Conservation (phyloP, 1,140 invertebrate species). For the Zelostemma sp. region DNA sequence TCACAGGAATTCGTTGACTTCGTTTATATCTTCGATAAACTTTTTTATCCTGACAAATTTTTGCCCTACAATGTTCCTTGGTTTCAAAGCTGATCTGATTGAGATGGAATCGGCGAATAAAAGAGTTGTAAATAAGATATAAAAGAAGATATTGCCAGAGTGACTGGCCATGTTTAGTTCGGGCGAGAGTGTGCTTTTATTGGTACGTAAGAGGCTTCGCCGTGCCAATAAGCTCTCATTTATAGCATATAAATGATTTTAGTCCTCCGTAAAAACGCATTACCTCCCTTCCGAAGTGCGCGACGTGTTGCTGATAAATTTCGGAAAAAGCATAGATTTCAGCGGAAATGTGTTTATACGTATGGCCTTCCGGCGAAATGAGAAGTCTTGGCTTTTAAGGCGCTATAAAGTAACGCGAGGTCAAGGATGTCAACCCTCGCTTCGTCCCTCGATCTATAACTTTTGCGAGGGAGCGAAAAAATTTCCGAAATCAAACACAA, state of each 20-base stretch:
- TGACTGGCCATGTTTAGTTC: slow-evolving; percentile 65
- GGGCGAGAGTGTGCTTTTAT: slow-evolving; percentile 66
- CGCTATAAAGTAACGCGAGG: slow-evolving; percentile 56
- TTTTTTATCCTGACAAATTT: slow-evolving; percentile 19
- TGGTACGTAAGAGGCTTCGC: slow-evolving; percentile 57
- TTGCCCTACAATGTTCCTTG: too few relatives aligned
- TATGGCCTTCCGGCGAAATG: slow-evolving; percentile 15
- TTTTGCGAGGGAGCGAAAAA: background rate
- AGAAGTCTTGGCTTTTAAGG: slow-evolving; percentile 56
- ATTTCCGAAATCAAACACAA: too few relatives aligned
- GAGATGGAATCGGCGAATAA: slow-evolving; percentile 71
- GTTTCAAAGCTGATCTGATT: slow-evolving; percentile 58
- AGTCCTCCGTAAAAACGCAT: slow-evolving; percentile 66
- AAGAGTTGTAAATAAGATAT: slow-evolving; percentile 71
- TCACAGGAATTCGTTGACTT: too few relatives aligned
- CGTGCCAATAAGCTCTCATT: slow-evolving; percentile 67
- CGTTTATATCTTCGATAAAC: too few relatives aligned
- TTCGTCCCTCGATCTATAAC: background rate
- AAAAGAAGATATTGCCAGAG: slow-evolving; percentile 61
- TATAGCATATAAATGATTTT: slow-evolving; percentile 72
- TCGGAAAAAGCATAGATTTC: slow-evolving; percentile 43
- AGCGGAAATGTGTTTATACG: slow-evolving; percentile 17
- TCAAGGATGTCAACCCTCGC: slow-evolving; percentile 26
- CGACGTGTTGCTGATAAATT: slow-evolving; percentile 52
- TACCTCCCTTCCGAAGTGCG: slow-evolving; percentile 56